Evolutionary conservation across 2,888 invertebrate species (phyloP).

Genomic region (Rhorus exstirpatorius): DNA sequence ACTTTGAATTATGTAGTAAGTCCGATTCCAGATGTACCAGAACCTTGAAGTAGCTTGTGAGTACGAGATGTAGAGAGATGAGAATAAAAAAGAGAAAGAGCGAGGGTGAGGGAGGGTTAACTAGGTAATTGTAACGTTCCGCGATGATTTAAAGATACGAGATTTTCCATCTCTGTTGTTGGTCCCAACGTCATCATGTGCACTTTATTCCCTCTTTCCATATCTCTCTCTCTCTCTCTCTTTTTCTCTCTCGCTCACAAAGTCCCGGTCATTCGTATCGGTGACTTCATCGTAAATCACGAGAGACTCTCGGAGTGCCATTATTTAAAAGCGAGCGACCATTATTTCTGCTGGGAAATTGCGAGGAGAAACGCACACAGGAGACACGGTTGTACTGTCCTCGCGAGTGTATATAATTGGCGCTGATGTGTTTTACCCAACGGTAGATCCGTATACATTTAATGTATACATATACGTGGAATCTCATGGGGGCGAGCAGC

Average conservation of each 20-base stretch:
- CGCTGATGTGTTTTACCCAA: constrained; percentile 5
- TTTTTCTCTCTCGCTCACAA: constrained; percentile 50
- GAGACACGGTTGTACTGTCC: constrained; percentile 11
- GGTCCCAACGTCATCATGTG: neutral
- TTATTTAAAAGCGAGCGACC: constrained; percentile 59
- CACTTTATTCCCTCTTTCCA: too few relatives aligned
- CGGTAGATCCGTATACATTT: constrained; percentile 3
- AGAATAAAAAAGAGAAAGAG: neutral
- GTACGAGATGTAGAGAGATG: neutral
- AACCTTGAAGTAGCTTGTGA: constrained; percentile 3
- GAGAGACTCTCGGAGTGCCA: constrained; percentile 54
- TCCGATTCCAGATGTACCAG: constrained; percentile 32
- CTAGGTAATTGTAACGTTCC: constrained; percentile 67
- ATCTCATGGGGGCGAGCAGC: constrained; percentile 18
- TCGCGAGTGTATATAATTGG: neutral
- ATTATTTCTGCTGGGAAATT: constrained; percentile 65
- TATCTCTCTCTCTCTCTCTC: constrained; percentile 11
- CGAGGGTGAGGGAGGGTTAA: constrained; percentile 37
- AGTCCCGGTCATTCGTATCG: constrained; percentile 66
- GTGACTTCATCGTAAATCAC: constrained; percentile 64
- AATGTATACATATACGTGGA: constrained; percentile 31
- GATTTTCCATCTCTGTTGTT: constrained; percentile 26
- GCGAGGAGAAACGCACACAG: constrained; percentile 54
- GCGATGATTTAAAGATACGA: constrained; percentile 64
- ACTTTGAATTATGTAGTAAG: constrained; percentile 57